Evolutionary conservation across 2,113 vertebrate genomes (phyloP).

Genomic region (Erpornis zantholeuca): DNA sequence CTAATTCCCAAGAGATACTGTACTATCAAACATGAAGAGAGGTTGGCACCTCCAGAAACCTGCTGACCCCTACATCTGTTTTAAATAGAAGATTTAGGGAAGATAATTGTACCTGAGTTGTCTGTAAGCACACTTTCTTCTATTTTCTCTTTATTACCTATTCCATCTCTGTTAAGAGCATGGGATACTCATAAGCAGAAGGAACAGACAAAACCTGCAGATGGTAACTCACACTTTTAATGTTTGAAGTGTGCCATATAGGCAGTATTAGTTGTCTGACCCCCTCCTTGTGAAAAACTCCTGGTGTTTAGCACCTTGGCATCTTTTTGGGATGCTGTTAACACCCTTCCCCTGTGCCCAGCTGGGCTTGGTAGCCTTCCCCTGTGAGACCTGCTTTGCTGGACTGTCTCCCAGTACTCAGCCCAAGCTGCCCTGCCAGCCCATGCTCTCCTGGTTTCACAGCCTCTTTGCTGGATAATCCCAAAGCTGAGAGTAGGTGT

Average conservation of each 20-base stretch:
- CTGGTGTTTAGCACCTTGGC: neutral
- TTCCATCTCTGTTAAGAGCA: neutral
- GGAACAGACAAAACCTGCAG: neutral
- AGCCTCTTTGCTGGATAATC: neutral
- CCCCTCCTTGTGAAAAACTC: neutral
- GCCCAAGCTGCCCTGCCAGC: neutral
- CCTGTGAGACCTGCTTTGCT: neutral
- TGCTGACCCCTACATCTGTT: neutral
- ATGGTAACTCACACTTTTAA: neutral
- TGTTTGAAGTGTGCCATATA: neutral
- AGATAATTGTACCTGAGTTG: neutral
- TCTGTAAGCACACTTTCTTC: neutral
- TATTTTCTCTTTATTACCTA: neutral
- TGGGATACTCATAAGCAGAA: neutral
- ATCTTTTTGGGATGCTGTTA: neutral
- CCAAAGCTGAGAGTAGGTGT: neutral
- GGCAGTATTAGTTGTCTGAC: neutral
- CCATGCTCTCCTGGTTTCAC: neutral
- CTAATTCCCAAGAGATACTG: slow-evolving; percentile 64
- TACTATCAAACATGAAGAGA: slow-evolving; percentile 54
- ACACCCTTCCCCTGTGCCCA: neutral
- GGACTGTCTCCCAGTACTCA: neutral
- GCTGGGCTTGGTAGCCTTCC: neutral
- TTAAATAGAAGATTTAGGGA: neutral
- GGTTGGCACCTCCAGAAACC: neutral